Evolutionary conservation across 2,113 vertebrate species (phyloP).

Genomic region (Ptilorrhoa leucosticta): DNA sequence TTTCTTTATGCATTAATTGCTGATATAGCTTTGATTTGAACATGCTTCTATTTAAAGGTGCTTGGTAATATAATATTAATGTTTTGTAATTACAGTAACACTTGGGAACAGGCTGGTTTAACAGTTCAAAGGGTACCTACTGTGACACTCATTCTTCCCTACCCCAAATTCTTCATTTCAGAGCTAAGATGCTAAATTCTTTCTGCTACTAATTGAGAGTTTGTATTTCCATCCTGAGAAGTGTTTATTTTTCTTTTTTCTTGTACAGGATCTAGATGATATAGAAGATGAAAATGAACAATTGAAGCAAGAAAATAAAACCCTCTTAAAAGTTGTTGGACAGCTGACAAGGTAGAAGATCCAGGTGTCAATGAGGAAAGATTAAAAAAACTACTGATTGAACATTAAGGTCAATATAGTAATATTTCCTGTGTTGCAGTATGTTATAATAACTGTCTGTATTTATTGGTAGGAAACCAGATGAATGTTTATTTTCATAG

Average conservation of each 20-base stretch:
- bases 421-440: slow-evolving; percentile 69
- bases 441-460: slow-evolving; percentile 69
- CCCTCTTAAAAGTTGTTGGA: slow-evolving; percentile 97
- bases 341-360: slow-evolving; percentile 97
- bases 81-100: neutral
- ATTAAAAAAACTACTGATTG: slow-evolving; percentile 79
- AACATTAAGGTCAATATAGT: slow-evolving; percentile 66
- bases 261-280: slow-evolving; percentile 91
- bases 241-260: neutral
- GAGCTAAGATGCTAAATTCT: neutral
- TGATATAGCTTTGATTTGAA: neutral
- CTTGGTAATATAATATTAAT: neutral
- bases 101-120: neutral
- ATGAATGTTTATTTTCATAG: slow-evolving; percentile 74
- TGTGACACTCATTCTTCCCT: neutral
- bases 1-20: neutral
- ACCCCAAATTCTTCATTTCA: neutral
- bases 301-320: slow-evolving; percentile 98
- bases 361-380: slow-evolving; percentile 45
- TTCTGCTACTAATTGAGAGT: neutral
- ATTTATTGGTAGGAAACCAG: slow-evolving; percentile 78
- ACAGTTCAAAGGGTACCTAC: neutral
- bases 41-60: neutral
- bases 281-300: slow-evolving; percentile 98
- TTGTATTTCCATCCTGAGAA: neutral